Evolutionary conservation across 2,888 invertebrate genomes (phyloP), one percentile per base, ranked within the genome.

Genomic region (Caradrina kadenii): DNA sequence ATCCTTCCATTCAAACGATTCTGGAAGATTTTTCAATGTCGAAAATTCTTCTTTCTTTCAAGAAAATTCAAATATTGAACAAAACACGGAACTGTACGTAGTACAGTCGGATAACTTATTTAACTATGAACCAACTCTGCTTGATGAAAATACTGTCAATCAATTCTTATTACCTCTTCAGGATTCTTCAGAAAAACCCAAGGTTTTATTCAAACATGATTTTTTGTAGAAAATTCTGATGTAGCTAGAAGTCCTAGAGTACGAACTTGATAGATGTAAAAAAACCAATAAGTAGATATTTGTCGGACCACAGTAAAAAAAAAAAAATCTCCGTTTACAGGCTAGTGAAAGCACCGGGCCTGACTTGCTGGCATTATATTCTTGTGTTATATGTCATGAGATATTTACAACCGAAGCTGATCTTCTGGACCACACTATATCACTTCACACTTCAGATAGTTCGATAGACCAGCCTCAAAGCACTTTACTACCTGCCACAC

Each of bases 81-180:
- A 83, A 62, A 91, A 87, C 63, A 83, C 88, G 1, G 92, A 90
- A 76, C 73, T 92, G 3, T 91, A 86, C 56, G 84, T 93, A 26
- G 85, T 93, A 49, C 92, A 92, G 63, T 71, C 91, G 2, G 94
- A 95, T 49, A 92, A 88, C 75, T 81, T 91, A 53, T 87, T 93
- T 50, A 94, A 91, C 75, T 93, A 91, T 76, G 94, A 93, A 81
- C 91, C 95, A 39, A 93, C 90, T 52, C 83, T 95, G 49, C 83
- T 95, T 49, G 95, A 95, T 80, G 95, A 95, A 63, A 94, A 92
- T 78, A 95, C 93, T 21, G 94, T 95, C 7, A 94, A 95, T 67
- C 93, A 95, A 76, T 95, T 95, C 84, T 87, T 95, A 64, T 82
- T 95, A 63, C 95, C 95, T 4, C 83, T 93, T 66, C 91, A 91